These are phyloP conservation scores for Dasysyrphus tricinctus DNA, from an alignment of 2,888 invertebrate genomes.

Conservation along the genomic window DNA sequence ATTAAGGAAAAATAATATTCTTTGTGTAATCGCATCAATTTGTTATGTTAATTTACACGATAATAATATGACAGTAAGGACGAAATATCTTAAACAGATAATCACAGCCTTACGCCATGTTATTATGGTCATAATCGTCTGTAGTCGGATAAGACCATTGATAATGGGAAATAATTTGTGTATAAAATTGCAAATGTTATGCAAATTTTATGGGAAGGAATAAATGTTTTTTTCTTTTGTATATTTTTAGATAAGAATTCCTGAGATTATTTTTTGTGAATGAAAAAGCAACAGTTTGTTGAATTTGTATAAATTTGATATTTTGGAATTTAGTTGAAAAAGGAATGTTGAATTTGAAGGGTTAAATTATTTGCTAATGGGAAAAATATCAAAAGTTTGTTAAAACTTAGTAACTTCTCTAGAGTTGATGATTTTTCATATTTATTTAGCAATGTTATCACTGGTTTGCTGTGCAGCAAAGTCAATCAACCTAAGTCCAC, in stretches of 20 bases:
- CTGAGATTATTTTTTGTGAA: neutral
- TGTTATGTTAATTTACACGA: conserved; percentile 52
- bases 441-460: no score
- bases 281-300: neutral
- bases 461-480: no score
- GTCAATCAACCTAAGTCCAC: no score
- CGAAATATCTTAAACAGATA: conserved; percentile 76
- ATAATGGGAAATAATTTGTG: conserved; percentile 18
- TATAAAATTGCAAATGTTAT: conserved; percentile 50
- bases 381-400: no score
- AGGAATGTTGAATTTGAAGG: no score
- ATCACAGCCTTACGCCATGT: conserved; percentile 81
- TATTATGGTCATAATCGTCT: conserved; percentile 82
- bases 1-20: conserved; percentile 2
- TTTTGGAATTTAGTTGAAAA: no score
- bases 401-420: no score
- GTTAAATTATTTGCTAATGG: no score
- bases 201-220: conserved; percentile 55
- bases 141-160: conserved; percentile 75
- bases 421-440: no score
- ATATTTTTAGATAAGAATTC: neutral
- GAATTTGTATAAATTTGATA: neutral
- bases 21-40: conserved; percentile 30
- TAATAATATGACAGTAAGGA: conserved; percentile 44
- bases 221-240: neutral